Conservation (phyloP, 2,888 invertebrate genomes). For the Cosmia trapezina region DNA sequence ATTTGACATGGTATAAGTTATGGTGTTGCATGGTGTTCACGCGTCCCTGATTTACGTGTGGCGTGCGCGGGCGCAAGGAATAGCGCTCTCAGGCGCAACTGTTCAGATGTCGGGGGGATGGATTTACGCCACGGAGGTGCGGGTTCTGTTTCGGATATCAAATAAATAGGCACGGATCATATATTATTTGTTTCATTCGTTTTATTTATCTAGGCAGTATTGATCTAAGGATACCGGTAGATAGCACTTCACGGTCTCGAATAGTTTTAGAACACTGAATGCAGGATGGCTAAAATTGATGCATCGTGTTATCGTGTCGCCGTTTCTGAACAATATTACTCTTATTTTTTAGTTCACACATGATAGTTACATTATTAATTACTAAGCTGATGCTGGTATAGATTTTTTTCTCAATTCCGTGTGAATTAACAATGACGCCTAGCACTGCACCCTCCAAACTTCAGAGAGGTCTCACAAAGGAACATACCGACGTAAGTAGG, state of each 20-base stretch:
- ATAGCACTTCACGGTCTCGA: background rate
- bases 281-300: background rate
- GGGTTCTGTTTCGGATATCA: slow-evolving; percentile 48
- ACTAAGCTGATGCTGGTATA: background rate
- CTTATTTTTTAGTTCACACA: no score
- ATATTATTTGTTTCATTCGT: slow-evolving; percentile 34
- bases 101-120: slow-evolving; percentile 61
- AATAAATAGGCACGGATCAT: slow-evolving; percentile 49
- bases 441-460: background rate
- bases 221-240: slow-evolving; percentile 8
- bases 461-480: background rate
- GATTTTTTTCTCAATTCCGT: background rate
- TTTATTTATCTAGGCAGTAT: slow-evolving; percentile 43
- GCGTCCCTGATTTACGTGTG: slow-evolving; percentile 72
- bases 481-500: background rate
- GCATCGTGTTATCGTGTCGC: background rate
- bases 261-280: background rate
- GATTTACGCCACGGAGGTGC: slow-evolving; percentile 52
- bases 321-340: background rate
- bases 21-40: slow-evolving; percentile 66
- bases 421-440: background rate
- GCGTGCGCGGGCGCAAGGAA: slow-evolving; percentile 65
- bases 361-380: background rate
- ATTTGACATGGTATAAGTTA: slow-evolving; percentile 49
- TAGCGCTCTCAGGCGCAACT: slow-evolving; percentile 67